Conservation (phyloP, 2,797 vertebrate species). For the Capromys pilorides region DNA sequence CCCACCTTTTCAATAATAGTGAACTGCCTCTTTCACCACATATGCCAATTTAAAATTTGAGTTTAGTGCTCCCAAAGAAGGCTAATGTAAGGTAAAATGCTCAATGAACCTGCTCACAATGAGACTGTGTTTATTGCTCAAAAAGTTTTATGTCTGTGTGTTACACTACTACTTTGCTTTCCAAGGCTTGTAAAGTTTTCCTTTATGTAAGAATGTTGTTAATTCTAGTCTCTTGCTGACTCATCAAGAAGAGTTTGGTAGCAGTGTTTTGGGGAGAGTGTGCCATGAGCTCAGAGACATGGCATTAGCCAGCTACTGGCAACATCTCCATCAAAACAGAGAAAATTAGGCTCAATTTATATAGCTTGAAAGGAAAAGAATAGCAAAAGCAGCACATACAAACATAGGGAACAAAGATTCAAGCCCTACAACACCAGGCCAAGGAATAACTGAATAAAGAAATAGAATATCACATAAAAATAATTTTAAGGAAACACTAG, state of each 20-base stretch:
- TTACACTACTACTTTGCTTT: constrained; percentile 17
- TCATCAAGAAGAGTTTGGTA: constrained; percentile 56
- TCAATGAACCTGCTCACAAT: background rate
- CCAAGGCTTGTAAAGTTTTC: constrained; percentile 62
- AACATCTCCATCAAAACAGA: constrained; percentile 20
- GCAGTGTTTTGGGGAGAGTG: background rate
- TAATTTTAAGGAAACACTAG: constrained; percentile 2
- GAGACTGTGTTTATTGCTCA: constrained; percentile 12
- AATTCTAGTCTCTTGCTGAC: constrained; percentile 66
- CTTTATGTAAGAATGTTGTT: constrained; percentile 55
- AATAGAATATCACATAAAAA: background rate
- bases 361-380: background rate
- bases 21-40: background rate
- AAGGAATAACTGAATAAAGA: background rate
- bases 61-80: constrained; percentile 31
- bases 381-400: background rate
- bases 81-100: background rate
- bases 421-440: background rate
- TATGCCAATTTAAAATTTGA: background rate
- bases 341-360: background rate
- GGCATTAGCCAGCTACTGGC: background rate
- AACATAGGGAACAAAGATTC: background rate
- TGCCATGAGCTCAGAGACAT: background rate
- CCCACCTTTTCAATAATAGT: constrained; percentile 17
- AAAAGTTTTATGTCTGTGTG: constrained; percentile 10